Percentiles rank a stretch among this genome's conserved stretches.
These are phyloP conservation scores for Tridacna gigas DNA, from an alignment of 2,888 invertebrate genomes.

Conservation along the genomic window DNA sequence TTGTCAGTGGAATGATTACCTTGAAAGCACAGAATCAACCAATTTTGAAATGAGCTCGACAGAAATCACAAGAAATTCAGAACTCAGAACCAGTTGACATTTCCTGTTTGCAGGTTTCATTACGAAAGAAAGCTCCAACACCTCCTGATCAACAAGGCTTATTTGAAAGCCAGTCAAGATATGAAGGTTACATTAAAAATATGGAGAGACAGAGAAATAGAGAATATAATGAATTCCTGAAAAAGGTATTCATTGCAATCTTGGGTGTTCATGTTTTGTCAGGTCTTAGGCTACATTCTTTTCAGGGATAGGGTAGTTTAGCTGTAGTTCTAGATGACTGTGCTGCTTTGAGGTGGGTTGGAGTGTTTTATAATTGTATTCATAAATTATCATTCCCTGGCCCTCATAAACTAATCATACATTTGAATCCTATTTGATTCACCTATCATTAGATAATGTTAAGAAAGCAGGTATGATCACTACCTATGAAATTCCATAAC, in stretches of 20 bases:
- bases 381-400: too few species aligned
- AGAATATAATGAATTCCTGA: constrained; percentile 68
- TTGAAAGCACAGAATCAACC: too few species aligned
- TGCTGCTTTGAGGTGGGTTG: not conserved
- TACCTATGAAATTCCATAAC: too few species aligned
- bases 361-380: not conserved
- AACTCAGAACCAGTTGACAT: not conserved
- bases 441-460: too few species aligned
- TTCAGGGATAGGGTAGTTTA: not conserved
- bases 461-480: too few species aligned
- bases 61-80: too few species aligned
- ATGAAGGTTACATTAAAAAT: constrained; percentile 56
- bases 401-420: too few species aligned
- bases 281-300: not conserved
- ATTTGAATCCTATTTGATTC: too few species aligned
- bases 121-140: constrained; percentile 47
- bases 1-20: too few species aligned
- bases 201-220: constrained; percentile 65
- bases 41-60: too few species aligned
- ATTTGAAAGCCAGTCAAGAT: constrained; percentile 64
- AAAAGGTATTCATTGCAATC: constrained; percentile 48
- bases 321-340: not conserved
- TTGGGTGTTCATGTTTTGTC: not conserved
- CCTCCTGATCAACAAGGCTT: constrained; percentile 64
- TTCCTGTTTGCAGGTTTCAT: not conserved